These are phyloP conservation scores for Sebastes ruberrimus DNA, from an alignment of 2,797 vertebrate genomes.

Conservation along the genomic window DNA sequence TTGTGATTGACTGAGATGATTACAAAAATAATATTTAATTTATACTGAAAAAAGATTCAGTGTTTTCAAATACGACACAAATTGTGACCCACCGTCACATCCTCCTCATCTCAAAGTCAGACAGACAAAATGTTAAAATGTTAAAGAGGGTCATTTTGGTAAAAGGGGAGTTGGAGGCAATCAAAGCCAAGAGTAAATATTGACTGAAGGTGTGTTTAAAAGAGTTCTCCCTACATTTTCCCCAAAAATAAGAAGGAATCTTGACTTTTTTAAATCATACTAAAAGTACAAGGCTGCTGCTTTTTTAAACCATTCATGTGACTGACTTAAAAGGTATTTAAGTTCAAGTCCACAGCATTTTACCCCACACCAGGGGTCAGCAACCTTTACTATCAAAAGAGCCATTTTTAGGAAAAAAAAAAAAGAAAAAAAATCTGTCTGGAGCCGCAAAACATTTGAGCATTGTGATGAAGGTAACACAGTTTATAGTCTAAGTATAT, in stretches of 20 bases:
- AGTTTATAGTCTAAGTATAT: too few relatives aligned
- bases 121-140: too few relatives aligned
- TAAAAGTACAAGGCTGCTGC: background rate
- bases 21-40: background rate
- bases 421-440: too few relatives aligned
- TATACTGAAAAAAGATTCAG: background rate
- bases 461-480: too few relatives aligned
- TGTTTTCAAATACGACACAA: background rate
- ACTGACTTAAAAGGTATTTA: background rate
- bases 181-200: slow-evolving; percentile 22
- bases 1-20: too few relatives aligned
- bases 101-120: background rate
- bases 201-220: slow-evolving; percentile 14
- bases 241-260: background rate
- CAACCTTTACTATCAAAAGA: too few relatives aligned
- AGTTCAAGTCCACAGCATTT: background rate
- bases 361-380: too few relatives aligned
- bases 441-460: too few relatives aligned
- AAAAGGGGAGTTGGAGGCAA: too few relatives aligned
- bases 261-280: background rate
- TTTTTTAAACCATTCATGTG: background rate
- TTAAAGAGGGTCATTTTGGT: background rate
- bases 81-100: background rate
- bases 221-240: background rate
- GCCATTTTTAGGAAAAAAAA: too few relatives aligned